These are phyloP conservation scores for Drosophila prostipennis DNA, from an alignment of 2,888 invertebrate genomes.

Conservation along the genomic window DNA sequence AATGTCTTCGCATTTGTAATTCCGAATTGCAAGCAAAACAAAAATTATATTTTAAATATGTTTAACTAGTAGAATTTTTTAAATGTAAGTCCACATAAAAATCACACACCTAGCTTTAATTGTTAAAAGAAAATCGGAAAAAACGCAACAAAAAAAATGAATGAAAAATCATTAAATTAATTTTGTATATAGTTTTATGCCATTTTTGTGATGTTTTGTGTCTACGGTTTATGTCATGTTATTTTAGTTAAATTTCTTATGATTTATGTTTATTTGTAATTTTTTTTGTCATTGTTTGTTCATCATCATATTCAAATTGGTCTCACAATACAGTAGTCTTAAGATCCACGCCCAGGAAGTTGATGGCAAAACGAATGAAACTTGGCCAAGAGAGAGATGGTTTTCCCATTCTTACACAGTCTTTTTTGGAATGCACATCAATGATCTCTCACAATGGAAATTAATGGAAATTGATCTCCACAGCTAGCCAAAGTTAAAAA, in stretches of 20 bases:
- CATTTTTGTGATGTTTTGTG: constrained; percentile 82
- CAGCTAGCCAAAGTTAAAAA: constrained; percentile 70
- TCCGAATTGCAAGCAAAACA: constrained; percentile 62
- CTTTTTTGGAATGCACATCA: constrained; percentile 48
- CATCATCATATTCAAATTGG: constrained; percentile 82
- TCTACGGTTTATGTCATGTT: constrained; percentile 59
- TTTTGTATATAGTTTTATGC: constrained; percentile 71
- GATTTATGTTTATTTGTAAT: constrained; percentile 40
- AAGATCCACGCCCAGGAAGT: constrained; percentile 35
- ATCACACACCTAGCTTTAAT: constrained; percentile 72
- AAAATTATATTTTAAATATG: constrained; percentile 45
- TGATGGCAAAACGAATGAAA: constrained; percentile 27
- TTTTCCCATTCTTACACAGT: constrained; percentile 38
- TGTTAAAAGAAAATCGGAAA: constrained; percentile 63
- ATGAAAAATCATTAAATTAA: constrained; percentile 27
- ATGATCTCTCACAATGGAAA: constrained; percentile 50
- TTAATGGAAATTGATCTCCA: constrained; percentile 70
- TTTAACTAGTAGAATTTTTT: constrained; percentile 54
- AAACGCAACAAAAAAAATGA: constrained; percentile 26
- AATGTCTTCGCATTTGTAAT: constrained; percentile 81
- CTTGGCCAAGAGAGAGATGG: constrained; percentile 41
- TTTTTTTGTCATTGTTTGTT: constrained; percentile 67
- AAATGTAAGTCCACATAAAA: constrained; percentile 53
- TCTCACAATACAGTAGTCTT: constrained; percentile 78
- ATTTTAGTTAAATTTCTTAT: constrained; percentile 78